These are phyloP conservation scores for Campoletis raptor DNA, from an alignment of 2,888 invertebrate genomes.

Conservation along the genomic window DNA sequence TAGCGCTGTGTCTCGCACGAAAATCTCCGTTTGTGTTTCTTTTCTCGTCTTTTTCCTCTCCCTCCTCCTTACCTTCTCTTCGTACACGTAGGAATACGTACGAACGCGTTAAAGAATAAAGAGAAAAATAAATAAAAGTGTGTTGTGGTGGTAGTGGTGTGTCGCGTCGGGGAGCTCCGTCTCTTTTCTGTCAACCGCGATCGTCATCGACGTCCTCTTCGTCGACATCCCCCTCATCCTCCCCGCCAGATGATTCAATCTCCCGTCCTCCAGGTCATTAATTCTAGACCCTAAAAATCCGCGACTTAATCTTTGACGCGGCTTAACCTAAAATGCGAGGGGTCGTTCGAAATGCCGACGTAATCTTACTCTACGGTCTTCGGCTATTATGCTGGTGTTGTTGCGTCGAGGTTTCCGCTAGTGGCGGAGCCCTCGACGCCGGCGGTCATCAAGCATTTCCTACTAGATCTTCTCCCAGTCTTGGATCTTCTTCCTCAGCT, in stretches of 20 bases:
- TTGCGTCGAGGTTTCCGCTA: slow-evolving; percentile 77
- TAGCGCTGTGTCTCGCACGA: slow-evolving; percentile 11
- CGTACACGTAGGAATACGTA: neutral
- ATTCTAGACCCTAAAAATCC: slow-evolving; percentile 7
- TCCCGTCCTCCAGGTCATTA: slow-evolving; percentile 1
- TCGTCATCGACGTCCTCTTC: neutral
- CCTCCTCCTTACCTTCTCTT: neutral
- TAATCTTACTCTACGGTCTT: slow-evolving; percentile 79
- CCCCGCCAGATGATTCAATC: slow-evolving; percentile 12
- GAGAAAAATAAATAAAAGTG: slow-evolving; percentile 20
- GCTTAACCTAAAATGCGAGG: slow-evolving; percentile 83
- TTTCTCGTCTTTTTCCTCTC: slow-evolving; percentile 5
- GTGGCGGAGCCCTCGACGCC: slow-evolving; percentile 83
- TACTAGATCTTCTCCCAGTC: slow-evolving; percentile 17
- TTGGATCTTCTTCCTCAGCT: neutral
- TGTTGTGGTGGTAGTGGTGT: slow-evolving; percentile 13
- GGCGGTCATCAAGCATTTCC: slow-evolving; percentile 72
- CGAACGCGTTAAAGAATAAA: slow-evolving; percentile 3
- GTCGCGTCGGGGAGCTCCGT: slow-evolving; percentile 3
- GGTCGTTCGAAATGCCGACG: slow-evolving; percentile 78
- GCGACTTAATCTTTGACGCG: slow-evolving; percentile 28
- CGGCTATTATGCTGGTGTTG: slow-evolving; percentile 78
- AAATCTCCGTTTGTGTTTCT: slow-evolving; percentile 5
- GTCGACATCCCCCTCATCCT: slow-evolving; percentile 11
- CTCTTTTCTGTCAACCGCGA: slow-evolving; percentile 9